Evolutionary conservation across 2,888 invertebrate genomes (phyloP), one percentile per base, ranked within the genome.

Genomic region (Drymonia ruficornis): DNA sequence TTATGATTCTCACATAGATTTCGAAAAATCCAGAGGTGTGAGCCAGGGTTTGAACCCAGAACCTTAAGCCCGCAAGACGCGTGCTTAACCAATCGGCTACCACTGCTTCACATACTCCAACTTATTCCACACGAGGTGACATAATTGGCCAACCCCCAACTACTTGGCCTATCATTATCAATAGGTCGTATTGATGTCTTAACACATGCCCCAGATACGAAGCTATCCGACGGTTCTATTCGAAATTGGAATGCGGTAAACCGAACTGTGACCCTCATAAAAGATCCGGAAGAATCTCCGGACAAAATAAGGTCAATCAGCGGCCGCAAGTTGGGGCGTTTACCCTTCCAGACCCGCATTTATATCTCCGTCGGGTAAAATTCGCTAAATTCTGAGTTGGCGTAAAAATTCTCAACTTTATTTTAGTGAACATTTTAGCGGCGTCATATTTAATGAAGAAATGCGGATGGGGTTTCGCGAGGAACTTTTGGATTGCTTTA

Each of bases 271-370:
- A 13, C 43, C 43, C 12, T 43, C 19, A 11, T 40, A 16, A 16
- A 36, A 9, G 16, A 15, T n/a, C 40, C 40, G 2, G 16, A 40
- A 40, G n/a, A 16, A 16, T 40, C 36, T n/a, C n/a, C n/a, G 47
- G n/a, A 42, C 34, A 19, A 38, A 53, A 56, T 49, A 43, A 46
- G 65, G 56, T 56, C 54, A 36, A 45, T 15, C 46, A 50, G 44
- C 53, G 62, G 56, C 59, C 66, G 51, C 56, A 40, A 56, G 43
- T 53, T 1, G 53, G 59, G 40, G 42, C 48, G 31, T 53, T 52
- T 43, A 59, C 65, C 59, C 59, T 59, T 43, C 61, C 49, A 53
- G 53, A 54, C 53, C 59, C 29, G 29, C 18, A 31, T 50, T 19
- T 55, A 40, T 53, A 53, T 44, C 44, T 38, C 43, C 52, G 48